Evolutionary conservation across 92 coral and sea anemone species (phyloP), one percentile per base, ranked within the genome.

Genomic region (Metridium senile): DNA sequence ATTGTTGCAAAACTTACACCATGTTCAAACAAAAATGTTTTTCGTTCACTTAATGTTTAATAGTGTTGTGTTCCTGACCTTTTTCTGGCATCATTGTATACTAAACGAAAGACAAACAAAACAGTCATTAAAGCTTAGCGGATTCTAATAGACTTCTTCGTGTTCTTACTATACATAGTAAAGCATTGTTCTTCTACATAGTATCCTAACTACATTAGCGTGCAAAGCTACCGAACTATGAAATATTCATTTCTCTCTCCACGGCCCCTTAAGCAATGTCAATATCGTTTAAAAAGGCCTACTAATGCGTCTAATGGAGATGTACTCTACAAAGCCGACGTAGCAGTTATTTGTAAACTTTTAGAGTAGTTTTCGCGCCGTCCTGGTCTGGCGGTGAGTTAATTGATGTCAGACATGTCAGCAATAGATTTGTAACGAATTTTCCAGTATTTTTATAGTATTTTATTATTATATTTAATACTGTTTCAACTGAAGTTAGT

Each of bases 161-260:
- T 27, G 23, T 26, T 61, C 66, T 28, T 1, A 28, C 16, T 31
- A 28, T 31, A 30, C 23, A 22, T 63, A 28, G 11, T 1, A 26
- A 30, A 29, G 1, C 39, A 63, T 63, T 31, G 69, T 28, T 16
- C 69, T 1, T n/a, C 7, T 18, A 22, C 45, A 30, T 21, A 1
- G 66, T 28, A 1, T 30, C 31, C 69, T 63, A 63, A 63, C 69
- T 63, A 63, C 69, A 63, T 63, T 63, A 63, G 45, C 28, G n/a
- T 63, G 2, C 16, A 30, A 63, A 63, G 69, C 69, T 31, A 63
- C 69, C 69, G 69, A 30, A 28, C 10, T 13, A 11, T 63, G 23
- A 63, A 63, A 63, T 30, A 63, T 63, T 63, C 1, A 63, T 63
- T 63, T 4, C 29, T 20, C 2, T 59, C 6, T 4, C 49, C 49